Base-by-base conservation (phyloP, 2,797 vertebrate species). In the Diceros bicornis region DNA sequence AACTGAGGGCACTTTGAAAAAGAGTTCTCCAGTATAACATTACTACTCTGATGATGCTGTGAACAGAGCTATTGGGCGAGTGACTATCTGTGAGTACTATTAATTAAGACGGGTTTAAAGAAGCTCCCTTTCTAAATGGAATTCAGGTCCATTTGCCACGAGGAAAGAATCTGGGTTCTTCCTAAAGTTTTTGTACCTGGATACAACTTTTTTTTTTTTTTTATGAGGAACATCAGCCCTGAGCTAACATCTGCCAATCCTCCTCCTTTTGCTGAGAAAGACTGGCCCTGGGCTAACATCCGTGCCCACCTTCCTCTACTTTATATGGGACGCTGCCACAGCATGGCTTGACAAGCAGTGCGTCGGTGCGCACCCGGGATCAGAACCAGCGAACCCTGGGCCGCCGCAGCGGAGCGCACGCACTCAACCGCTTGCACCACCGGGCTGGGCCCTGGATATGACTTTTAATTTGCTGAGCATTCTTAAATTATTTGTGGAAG, bases 401-500 rank as follows among this genome's bases (percentile, higher is more conserved):
- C 41, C 5, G 4, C 41, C 4, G 41, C 41, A 41, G 41, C 41
- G 5, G 41, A 41, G 41, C 41, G 5, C 5, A 41, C 41, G 41
- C 41, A 41, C 41, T 41, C 41, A 41, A 41, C 41, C 4, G 41
- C 41, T 41, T 41, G 41, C 41, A 41, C 41, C 41, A 5, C 41
- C 41, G 4, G 41, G 41, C 41, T 41, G 41, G 41, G 4, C 4
- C 41, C 18, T 57, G 32, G 32, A 55, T 72, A 20, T 44, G 37
- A 25, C 21, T 97, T 92, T 83, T 29, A 74, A 88, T 78, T 57
- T 91, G 50, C 52, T 18, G 21, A 68, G 34, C 20, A 44, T 64
- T 89, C 78, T 88, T 77, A 84, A 94, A 61, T 85, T 89, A 91
- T 89, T 91, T 82, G 37, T 29, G 25, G 82, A 61, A 11, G 9